Evolutionary conservation across 2,888 invertebrate genomes (phyloP).

Genomic region (Helicoverpa assulta): DNA sequence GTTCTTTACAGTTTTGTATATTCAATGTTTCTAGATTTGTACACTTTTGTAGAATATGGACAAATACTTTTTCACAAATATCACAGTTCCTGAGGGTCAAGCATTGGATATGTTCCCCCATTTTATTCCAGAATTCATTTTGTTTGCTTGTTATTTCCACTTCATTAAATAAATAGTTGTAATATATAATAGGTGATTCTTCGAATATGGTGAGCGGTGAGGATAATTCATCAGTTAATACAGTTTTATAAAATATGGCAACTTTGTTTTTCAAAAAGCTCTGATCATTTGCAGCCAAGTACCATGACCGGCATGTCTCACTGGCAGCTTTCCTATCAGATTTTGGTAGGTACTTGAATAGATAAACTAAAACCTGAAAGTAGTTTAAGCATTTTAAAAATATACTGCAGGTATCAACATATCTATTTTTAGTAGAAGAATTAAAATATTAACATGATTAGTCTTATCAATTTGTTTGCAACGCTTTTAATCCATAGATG

Average conservation of each 20-base stretch:
- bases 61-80: constrained; percentile 91
- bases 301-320: constrained; percentile 92
- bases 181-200: constrained; percentile 82
- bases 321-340: constrained; percentile 92
- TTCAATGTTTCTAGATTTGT: constrained; percentile 90
- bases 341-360: constrained; percentile 91
- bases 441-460: background rate
- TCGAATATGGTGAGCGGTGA: constrained; percentile 82
- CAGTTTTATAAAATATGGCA: constrained; percentile 84
- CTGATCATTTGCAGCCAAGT: constrained; percentile 92
- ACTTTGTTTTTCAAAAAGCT: constrained; percentile 89
- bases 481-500: background rate
- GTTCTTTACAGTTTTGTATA: constrained; percentile 92
- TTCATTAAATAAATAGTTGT: constrained; percentile 88
- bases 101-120: constrained; percentile 89
- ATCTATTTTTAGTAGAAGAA: background rate
- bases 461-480: background rate
- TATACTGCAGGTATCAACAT: background rate
- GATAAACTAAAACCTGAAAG: constrained; percentile 91
- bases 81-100: constrained; percentile 91
- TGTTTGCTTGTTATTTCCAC: constrained; percentile 88
- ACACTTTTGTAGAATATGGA: constrained; percentile 90
- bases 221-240: constrained; percentile 79
- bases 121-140: constrained; percentile 89
- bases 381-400: background rate